Base-by-base conservation (phyloP, 2,797 vertebrate genomes). In the Phrynocephalus guinanensis region DNA sequence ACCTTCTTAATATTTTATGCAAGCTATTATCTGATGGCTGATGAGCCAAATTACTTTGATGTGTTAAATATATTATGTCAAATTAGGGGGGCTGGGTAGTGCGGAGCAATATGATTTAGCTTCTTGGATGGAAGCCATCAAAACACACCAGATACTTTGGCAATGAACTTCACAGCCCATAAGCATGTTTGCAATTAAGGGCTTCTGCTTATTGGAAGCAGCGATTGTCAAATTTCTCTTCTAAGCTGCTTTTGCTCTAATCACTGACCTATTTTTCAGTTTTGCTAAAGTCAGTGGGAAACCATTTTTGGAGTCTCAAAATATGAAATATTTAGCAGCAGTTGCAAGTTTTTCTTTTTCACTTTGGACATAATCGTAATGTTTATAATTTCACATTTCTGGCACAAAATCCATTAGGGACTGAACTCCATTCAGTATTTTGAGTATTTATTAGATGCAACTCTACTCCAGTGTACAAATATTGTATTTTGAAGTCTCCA, bases 311-410 rank as follows among this genome's bases (percentile, higher is more conserved):
- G 50, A 77, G 48, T 60, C 63, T 83, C 30, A 11, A 44, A 70
- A 24, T 71, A 79, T 87, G 18, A 83, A 87, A 83, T 82, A 87
- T 83, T 87, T 63, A 87, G 63, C 80, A 87, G 73, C 44, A 20
- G 15, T 24, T 50, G 86, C n/a, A 44, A 56, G 52, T 56, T 56
- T 56, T 56, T 15, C 52, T 44, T 75, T 18, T 66, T 38, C 11
- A 22, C 48, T 79, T 79, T 75, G 33, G 79, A 30, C 22, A 6
- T 52, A 52, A 24, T 78, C 16, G 73, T 83, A 38, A 77, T 48
- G n/a, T 83, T 73, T 81, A 16, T 71, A 63, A 44, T 75, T 44
- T 75, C 20, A 78, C 26, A 38, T 15, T 68, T 76, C 44, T 56
- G 73, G 70, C 33, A 70, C 33, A 20, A 5, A 60, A 68, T 77